Conservation (phyloP, 2,888 invertebrate species). For the Dioctria rufipes region DNA sequence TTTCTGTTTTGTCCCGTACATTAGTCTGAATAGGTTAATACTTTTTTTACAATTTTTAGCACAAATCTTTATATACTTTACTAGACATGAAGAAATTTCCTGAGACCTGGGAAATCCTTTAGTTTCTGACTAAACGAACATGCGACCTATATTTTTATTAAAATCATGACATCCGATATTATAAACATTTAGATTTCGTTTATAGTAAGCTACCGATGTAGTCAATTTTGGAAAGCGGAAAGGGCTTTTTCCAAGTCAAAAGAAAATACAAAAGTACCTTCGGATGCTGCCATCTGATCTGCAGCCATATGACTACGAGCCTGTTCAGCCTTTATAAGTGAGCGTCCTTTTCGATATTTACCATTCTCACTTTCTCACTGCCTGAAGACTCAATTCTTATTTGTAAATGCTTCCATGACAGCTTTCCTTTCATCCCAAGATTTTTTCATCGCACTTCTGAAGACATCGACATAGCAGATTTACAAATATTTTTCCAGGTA, state of each 20-base stretch:
- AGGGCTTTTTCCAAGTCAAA: slow-evolving; percentile 61
- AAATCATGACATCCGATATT: slow-evolving; percentile 60
- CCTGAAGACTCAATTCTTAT: slow-evolving; percentile 30
- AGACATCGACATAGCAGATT: slow-evolving; percentile 60
- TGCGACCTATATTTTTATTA: slow-evolving; percentile 61
- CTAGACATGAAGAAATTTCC: slow-evolving; percentile 52
- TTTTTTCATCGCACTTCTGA: slow-evolving; percentile 60
- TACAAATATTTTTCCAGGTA: slow-evolving; percentile 61
- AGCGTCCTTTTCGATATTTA: slow-evolving; percentile 60
- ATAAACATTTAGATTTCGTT: slow-evolving; percentile 59
- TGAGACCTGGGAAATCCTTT: slow-evolving; percentile 62
- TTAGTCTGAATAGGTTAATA: slow-evolving; percentile 14
- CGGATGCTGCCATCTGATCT: not conserved
- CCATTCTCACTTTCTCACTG: slow-evolving; percentile 51
- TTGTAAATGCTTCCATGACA: slow-evolving; percentile 53
- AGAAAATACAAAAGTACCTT: slow-evolving; percentile 58
- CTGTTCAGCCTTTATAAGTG: slow-evolving; percentile 59
- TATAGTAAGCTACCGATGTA: slow-evolving; percentile 59
- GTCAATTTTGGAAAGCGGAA: slow-evolving; percentile 60
- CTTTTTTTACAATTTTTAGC: slow-evolving; percentile 26
- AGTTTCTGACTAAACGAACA: slow-evolving; percentile 61
- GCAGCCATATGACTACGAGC: slow-evolving; percentile 56
- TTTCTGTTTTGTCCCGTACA: slow-evolving; percentile 28
- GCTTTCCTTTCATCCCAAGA: slow-evolving; percentile 60
- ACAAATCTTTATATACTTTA: slow-evolving; percentile 43